A percentile compares a stretch with the other conserved stretches of the same genome.
These are phyloP conservation scores for Glyphotaelius pellucidus DNA, from an alignment of 2,888 invertebrate species.

Conservation along the genomic window DNA sequence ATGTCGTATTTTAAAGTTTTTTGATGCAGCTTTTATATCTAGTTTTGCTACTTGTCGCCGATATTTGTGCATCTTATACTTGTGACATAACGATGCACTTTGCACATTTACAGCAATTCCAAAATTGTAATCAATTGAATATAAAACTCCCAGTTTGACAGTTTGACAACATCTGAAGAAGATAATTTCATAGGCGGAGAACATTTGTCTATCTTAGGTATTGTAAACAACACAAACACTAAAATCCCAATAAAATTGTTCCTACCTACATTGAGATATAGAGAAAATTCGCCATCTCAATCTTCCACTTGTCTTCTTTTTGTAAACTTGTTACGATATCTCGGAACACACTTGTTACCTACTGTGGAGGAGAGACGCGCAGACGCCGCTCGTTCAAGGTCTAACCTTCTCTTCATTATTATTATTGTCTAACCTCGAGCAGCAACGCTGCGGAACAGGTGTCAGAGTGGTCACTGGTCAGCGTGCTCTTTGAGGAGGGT, in stretches of 20 bases:
- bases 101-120: too few species aligned
- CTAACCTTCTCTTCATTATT: slow-evolving; percentile 18
- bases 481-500: neutral
- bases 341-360: slow-evolving; percentile 38
- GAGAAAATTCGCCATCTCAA: neutral
- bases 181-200: too few species aligned
- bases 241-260: neutral
- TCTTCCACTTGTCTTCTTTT: neutral
- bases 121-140: too few species aligned
- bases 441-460: slow-evolving; percentile 9
- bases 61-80: neutral
- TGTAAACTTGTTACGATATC: neutral
- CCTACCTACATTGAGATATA: neutral
- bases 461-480: slow-evolving; percentile 9
- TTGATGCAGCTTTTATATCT: neutral
- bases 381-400: slow-evolving; percentile 41
- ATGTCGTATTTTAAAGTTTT: too few species aligned
- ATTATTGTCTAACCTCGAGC: slow-evolving; percentile 22
- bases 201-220: too few species aligned
- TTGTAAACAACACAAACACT: too few species aligned
- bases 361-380: slow-evolving; percentile 31
- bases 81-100: neutral
- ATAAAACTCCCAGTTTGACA: too few species aligned
- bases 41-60: neutral
- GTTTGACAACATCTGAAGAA: too few species aligned